Conservation (phyloP, 2,113 vertebrate species). For the Actinemys pallida region DNA sequence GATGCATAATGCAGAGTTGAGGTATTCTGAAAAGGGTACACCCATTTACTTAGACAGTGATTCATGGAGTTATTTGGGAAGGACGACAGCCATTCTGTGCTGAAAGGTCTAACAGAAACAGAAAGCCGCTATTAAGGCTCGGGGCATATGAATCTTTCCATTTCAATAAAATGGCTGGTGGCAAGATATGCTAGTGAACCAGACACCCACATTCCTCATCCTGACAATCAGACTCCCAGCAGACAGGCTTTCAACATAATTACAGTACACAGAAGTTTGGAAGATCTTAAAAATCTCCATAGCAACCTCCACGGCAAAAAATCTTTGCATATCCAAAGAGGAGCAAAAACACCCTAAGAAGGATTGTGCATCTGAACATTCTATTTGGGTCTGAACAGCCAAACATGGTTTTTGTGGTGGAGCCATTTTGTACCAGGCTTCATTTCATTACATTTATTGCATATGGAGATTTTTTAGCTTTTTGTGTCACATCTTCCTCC, state of each 20-base stretch:
- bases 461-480: not conserved
- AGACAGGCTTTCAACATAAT: slow-evolving; percentile 70
- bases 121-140: slow-evolving; percentile 68
- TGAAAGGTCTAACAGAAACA: slow-evolving; percentile 68
- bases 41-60: slow-evolving; percentile 67
- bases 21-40: slow-evolving; percentile 59
- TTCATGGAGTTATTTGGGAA: slow-evolving; percentile 58
- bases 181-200: slow-evolving; percentile 70
- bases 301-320: slow-evolving; percentile 73
- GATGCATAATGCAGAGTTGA: slow-evolving; percentile 65
- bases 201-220: slow-evolving; percentile 75
- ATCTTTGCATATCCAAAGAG: slow-evolving; percentile 47
- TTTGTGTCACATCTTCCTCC: slow-evolving; percentile 14
- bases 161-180: slow-evolving; percentile 67
- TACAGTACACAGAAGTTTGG: slow-evolving; percentile 65
- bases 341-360: slow-evolving; percentile 55
- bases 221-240: slow-evolving; percentile 74
- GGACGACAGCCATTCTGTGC: slow-evolving; percentile 29
- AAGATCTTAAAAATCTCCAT: slow-evolving; percentile 78
- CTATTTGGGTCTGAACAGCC: slow-evolving; percentile 49
- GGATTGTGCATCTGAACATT: slow-evolving; percentile 46
- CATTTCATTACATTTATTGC: not conserved
- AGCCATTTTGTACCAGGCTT: not conserved
- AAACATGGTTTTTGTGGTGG: not conserved
- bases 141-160: slow-evolving; percentile 51